Conservation (phyloP, 1,140 invertebrate genomes). For the Octopus sinensis region DNA sequence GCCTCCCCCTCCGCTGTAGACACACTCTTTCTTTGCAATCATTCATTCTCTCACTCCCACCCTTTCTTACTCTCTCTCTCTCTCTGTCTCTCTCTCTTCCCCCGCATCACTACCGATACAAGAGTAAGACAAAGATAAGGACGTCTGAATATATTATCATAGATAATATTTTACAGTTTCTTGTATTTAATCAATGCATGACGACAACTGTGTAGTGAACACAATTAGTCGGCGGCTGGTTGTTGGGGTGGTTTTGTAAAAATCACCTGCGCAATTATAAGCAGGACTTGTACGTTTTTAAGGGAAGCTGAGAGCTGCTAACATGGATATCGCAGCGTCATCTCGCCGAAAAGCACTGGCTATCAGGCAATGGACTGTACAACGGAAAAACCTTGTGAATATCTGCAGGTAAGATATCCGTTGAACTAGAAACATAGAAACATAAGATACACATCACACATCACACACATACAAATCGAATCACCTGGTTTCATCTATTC, state of each 20-base stretch:
- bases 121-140: not conserved
- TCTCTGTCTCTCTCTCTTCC: not conserved
- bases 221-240: too few species aligned
- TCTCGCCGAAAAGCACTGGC: constrained; percentile 12
- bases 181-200: too few species aligned
- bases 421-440: too few species aligned
- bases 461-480: too few species aligned
- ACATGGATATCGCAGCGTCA: not conserved
- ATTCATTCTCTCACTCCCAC: not conserved
- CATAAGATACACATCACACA: too few species aligned
- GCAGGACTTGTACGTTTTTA: too few species aligned
- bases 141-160: too few species aligned
- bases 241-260: too few species aligned
- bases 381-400: constrained; percentile 24
- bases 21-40: not conserved
- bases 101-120: not conserved
- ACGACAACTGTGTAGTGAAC: too few species aligned
- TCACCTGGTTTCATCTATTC: too few species aligned
- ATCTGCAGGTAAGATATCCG: constrained; percentile 26
- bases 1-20: not conserved
- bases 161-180: too few species aligned
- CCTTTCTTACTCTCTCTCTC: not conserved
- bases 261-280: too few species aligned
- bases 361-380: constrained; percentile 21
- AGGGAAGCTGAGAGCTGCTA: not conserved